A percentile compares a stretch with the other conserved stretches of the same genome.
phyloP scores from a whole-genome alignment of 2,888 invertebrate species.

The Agriopis marginaria region DNA sequence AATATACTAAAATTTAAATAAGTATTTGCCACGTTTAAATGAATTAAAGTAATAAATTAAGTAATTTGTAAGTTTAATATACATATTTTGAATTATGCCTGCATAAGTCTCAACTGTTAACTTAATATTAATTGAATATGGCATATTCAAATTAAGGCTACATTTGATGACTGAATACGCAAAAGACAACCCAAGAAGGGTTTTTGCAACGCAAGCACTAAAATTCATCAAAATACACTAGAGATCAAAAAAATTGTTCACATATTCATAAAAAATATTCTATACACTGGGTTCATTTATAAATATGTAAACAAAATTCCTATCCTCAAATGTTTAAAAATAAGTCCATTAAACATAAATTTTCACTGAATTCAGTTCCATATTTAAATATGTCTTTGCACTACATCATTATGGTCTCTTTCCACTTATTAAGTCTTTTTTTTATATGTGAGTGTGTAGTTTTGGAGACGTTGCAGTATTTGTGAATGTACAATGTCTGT shows the following conservation, averaged over 20 bases:
- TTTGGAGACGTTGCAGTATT: constrained; percentile 30
- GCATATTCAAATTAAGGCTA: constrained; percentile 7
- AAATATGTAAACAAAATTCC: constrained; percentile 44
- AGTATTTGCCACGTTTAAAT: constrained; percentile 4
- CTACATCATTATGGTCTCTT: constrained; percentile 57
- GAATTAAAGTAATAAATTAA: constrained; percentile 2
- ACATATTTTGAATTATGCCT: constrained; percentile 12
- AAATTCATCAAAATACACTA: constrained; percentile 34
- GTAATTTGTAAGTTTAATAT: constrained; percentile 5
- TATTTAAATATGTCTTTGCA: constrained; percentile 58
- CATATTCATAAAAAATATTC: constrained; percentile 31
- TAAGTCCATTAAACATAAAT: constrained; percentile 54
- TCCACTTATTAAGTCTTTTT: constrained; percentile 47
- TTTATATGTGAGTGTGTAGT: constrained; percentile 16
- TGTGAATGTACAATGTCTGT: neutral
- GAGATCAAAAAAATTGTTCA: constrained; percentile 31
- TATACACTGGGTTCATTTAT: constrained; percentile 15
- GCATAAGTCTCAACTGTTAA: constrained; percentile 11
- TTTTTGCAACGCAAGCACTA: constrained; percentile 41
- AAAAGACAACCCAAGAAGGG: constrained; percentile 23
- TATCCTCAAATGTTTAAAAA: constrained; percentile 49
- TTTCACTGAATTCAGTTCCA: constrained; percentile 54
- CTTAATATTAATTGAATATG: constrained; percentile 13
- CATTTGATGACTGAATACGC: constrained; percentile 11
- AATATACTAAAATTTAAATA: constrained; percentile 8